These are phyloP conservation scores for Hippopotamus amphibius DNA, from an alignment of 2,113 vertebrate species.

Conservation along the genomic window DNA sequence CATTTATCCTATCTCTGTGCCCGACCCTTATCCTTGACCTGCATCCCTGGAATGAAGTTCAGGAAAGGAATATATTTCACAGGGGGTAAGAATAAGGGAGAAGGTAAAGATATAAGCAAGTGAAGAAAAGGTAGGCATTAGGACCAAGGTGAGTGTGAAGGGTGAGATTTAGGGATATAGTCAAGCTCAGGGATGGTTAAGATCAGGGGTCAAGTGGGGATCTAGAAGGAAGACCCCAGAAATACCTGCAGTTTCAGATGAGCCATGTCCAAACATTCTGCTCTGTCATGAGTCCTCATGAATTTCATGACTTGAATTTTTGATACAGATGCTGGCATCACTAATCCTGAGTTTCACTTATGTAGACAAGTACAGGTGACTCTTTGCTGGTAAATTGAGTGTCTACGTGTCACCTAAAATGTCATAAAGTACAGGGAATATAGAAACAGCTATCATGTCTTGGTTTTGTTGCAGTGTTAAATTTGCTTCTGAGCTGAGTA, in stretches of 20 bases:
- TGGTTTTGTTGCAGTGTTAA: not conserved
- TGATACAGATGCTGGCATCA: not conserved
- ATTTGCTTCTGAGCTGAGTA: not conserved
- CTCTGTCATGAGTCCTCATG: not conserved
- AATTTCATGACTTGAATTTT: constrained; percentile 8
- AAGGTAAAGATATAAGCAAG: not conserved
- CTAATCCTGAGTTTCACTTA: not conserved
- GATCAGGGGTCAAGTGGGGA: not conserved
- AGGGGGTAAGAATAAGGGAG: not conserved
- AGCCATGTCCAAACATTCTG: accelerated
- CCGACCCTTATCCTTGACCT: accelerated
- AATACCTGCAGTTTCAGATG: not conserved
- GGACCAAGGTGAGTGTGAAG: not conserved
- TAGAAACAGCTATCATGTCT: not conserved
- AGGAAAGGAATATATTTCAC: not conserved
- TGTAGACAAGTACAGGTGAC: not conserved
- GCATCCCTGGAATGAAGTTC: not conserved
- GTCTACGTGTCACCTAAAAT: not conserved
- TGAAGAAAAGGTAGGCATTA: not conserved
- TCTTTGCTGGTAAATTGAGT: not conserved
- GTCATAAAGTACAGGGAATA: not conserved
- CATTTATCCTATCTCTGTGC: not conserved
- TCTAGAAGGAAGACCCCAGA: not conserved
- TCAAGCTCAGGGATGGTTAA: not conserved
- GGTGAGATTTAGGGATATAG: not conserved